Evolutionary conservation across 2,888 invertebrate genomes (phyloP), one percentile per base, ranked within the genome.

Genomic region (Sepioteuthis lessoniana): DNA sequence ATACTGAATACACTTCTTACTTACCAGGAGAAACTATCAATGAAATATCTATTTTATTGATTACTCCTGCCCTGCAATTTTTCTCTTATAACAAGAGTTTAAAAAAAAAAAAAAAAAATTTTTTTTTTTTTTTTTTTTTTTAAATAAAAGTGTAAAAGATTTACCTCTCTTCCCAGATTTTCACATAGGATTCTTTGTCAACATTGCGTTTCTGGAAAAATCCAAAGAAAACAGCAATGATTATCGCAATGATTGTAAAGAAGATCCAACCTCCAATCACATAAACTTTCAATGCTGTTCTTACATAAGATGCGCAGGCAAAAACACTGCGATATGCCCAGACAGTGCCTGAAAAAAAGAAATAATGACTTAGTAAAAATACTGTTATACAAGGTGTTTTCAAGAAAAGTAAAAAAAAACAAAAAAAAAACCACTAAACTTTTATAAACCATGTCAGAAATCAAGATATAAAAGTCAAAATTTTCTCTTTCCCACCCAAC

Each of bases 251-350:
- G 31, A 98, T 97, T 0, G 98, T 98, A 94, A 98, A 98, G 94
- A 98, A 98, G 38, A 98, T 98, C 98, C 98, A 99, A 96, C 98
- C 98, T 97, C 98, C 98, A 93, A 98, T 97, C 0, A 98, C 98
- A 95, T 98, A 98, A 94, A 98, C 98, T 98, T 96, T 96, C n/a
- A 96, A 96, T 0, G 96, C 96, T 94, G 94, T 94, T n/a, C 96
- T 96, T 42, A 96, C 95, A 90, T 95, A 94, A 55, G 94, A 76
- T 35, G 95, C 95, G 95, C 96, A 96, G 13, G 94, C 95, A 94
- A 95, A 96, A 21, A 95, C 95, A 60, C 95, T 95, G 2, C 95
- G 95, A 95, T 98, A 98, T 95, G 98, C 98, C 98, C 98, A 98
- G 97, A 98, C 98, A 8, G 98, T 98, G 16, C 98, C 98, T 97